Evolutionary conservation across 2,888 invertebrate genomes (phyloP), one percentile per base, ranked within the genome.

Genomic region (Morpho deidamia): DNA sequence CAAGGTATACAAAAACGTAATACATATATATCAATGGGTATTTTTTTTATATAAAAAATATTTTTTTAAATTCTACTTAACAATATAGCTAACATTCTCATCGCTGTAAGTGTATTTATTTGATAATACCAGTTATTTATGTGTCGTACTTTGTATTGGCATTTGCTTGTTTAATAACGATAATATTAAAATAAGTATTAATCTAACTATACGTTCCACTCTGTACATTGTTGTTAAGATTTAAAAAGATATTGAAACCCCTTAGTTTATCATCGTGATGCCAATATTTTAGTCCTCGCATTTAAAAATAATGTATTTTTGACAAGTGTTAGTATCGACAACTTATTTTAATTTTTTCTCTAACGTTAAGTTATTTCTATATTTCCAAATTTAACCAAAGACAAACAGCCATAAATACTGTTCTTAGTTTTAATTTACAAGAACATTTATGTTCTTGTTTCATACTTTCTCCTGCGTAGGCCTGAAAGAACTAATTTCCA

Each of bases 81-180:
- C 54, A 50, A 49, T 47, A 57, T 51, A 41, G 55, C 60, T 62
- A 63, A 61, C 58, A 45, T 66, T 70, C 67, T 76, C 69, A 74
- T 69, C 60, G 69, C 67, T 69, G 56, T 72, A 72, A 69, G 64
- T 68, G 67, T 76, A 72, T 71, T 72, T 76, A 71, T 71, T 69
- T 65, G 65, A 65, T 61, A 65, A 67, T 52, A 44, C 46, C 11
- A 49, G 48, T 64, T 43, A 59, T 61, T 57, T 66, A 64, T 65
- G 60, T 81, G 86, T 86, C 86, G 86, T 87, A 87, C 86, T 72
- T 75, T 71, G 67, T 76, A 70, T 87, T 86, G 85, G 86, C 86
- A 87, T 86, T 86, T 86, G 68, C 47, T 53, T 51, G 53, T 50
- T 44, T 52, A 52, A 70, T 72, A 66, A 65, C n/a, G n/a, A 32